A percentile compares a stretch with the other conserved stretches of the same genome.
Conservation (phyloP, 2,888 invertebrate species). For the Strigamia transsilvanica region DNA sequence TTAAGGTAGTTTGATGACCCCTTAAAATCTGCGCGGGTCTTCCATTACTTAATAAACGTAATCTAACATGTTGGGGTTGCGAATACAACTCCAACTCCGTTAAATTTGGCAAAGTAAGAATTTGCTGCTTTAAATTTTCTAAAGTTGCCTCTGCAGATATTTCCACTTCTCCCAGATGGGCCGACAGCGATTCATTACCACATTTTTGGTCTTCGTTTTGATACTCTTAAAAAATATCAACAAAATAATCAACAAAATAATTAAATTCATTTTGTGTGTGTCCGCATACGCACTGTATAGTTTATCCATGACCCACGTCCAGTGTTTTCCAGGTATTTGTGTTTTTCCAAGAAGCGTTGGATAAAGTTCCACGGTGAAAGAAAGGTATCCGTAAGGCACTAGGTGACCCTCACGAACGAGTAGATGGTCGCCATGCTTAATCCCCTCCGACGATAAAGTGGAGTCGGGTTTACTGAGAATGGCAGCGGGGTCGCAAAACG, state of each 20-base stretch:
- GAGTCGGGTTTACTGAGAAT: neutral
- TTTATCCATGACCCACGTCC: slow-evolving; percentile 24
- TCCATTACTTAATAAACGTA: slow-evolving; percentile 20
- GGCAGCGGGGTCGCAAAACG: slow-evolving; percentile 19
- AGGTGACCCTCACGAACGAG: slow-evolving; percentile 4
- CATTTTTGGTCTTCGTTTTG: slow-evolving; percentile 51
- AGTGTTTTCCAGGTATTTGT: slow-evolving; percentile 5
- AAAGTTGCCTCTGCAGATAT: slow-evolving; percentile 61
- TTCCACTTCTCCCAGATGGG: slow-evolving; percentile 60
- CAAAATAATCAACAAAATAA: neutral
- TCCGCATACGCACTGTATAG: slow-evolving; percentile 9
- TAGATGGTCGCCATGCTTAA: slow-evolving; percentile 31
- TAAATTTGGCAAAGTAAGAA: slow-evolving; percentile 57
- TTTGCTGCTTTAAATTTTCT: slow-evolving; percentile 61
- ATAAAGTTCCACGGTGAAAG: neutral
- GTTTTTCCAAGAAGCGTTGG: slow-evolving; percentile 12
- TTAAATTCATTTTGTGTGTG: neutral
- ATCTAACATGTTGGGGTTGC: slow-evolving; percentile 27
- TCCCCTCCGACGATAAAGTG: neutral
- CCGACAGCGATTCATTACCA: slow-evolving; percentile 53
- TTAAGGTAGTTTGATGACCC: neutral
- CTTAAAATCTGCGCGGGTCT: slow-evolving; percentile 4
- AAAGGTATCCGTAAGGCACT: slow-evolving; percentile 24
- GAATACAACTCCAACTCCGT: slow-evolving; percentile 32
- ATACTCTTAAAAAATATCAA: neutral